Conservation (phyloP, 1,140 invertebrate genomes). For the Helicorthomorpha holstii region DNA sequence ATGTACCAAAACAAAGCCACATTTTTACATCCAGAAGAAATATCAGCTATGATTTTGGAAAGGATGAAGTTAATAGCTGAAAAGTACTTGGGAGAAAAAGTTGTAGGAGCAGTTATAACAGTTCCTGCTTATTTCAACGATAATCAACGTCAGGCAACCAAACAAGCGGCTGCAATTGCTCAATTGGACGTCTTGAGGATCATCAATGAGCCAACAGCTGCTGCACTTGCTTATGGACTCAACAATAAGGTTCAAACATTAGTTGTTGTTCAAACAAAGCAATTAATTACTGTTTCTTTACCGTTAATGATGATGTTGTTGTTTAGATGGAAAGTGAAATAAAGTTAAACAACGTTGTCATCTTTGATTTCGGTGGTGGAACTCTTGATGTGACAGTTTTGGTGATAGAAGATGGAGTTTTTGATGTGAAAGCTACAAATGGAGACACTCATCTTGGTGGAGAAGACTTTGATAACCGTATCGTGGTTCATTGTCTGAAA, state of each 20-base stretch:
- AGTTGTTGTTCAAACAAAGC: not conserved
- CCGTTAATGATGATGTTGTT: not conserved
- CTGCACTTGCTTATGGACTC: conserved; percentile 13
- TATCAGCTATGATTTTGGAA: conserved; percentile 34
- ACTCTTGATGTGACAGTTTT: conserved; percentile 14
- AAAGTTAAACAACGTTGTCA: not conserved
- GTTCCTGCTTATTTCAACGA: conserved; percentile 31
- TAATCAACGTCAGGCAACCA: conserved; percentile 21
- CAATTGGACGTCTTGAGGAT: conserved; percentile 12
- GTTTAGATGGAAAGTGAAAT: not conserved
- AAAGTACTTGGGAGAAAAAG: conserved; percentile 21
- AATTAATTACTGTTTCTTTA: not conserved
- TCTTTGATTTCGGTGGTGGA: conserved; percentile 16
- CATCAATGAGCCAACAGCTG: conserved; percentile 14
- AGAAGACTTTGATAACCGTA: conserved; percentile 25
- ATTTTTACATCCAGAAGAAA: conserved; percentile 36
- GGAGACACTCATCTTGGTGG: conserved; percentile 31
- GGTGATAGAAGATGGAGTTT: not conserved
- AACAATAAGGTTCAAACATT: not conserved
- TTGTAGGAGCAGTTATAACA: conserved; percentile 24
- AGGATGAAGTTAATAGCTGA: conserved; percentile 29
- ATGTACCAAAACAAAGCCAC: conserved; percentile 32
- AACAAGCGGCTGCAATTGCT: conserved; percentile 11
- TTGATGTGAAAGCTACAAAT: conserved; percentile 40
- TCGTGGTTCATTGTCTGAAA: conserved; percentile 37